These are phyloP conservation scores for Scaptomyza parva DNA, from an alignment of 2,888 invertebrate genomes.

Conservation along the genomic window DNA sequence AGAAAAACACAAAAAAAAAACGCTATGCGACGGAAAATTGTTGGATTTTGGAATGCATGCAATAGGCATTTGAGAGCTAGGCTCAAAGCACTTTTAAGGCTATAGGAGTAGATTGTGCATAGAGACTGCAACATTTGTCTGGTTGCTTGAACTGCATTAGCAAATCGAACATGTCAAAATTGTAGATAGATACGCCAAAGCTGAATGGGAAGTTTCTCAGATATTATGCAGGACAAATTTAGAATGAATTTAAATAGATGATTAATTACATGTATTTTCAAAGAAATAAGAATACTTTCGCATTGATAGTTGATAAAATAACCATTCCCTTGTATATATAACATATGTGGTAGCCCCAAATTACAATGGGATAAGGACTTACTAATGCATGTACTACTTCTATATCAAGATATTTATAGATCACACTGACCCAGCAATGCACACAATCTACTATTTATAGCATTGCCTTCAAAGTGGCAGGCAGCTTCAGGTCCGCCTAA, in stretches of 20 bases:
- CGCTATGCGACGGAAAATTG: slow-evolving; percentile 48
- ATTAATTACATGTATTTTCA: background rate
- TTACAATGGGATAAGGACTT: background rate
- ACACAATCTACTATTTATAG: slow-evolving; percentile 25
- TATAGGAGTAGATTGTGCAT: slow-evolving; percentile 19
- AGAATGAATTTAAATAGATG: slow-evolving; percentile 4
- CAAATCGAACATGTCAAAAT: slow-evolving; percentile 13
- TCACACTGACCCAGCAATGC: slow-evolving; percentile 4
- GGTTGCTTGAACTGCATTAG: slow-evolving; percentile 8
- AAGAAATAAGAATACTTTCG: background rate
- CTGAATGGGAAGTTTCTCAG: background rate
- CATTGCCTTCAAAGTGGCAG: slow-evolving; percentile 1
- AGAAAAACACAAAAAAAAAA: slow-evolving; percentile 21
- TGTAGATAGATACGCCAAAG: slow-evolving; percentile 5
- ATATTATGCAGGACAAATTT: slow-evolving; percentile 1
- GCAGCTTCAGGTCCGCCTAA: slow-evolving; percentile 46
- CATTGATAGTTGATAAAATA: too few species aligned
- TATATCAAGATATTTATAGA: slow-evolving; percentile 3
- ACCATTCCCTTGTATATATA: background rate
- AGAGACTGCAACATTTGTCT: slow-evolving; percentile 33
- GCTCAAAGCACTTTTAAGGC: slow-evolving; percentile 40
- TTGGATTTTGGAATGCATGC: slow-evolving; percentile 70
- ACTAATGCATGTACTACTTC: background rate
- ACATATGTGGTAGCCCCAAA: background rate
- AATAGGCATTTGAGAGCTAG: slow-evolving; percentile 68